Evolutionary conservation across 2,888 invertebrate species (phyloP), one percentile per base, ranked within the genome.

Genomic region (Fragum sueziense): DNA sequence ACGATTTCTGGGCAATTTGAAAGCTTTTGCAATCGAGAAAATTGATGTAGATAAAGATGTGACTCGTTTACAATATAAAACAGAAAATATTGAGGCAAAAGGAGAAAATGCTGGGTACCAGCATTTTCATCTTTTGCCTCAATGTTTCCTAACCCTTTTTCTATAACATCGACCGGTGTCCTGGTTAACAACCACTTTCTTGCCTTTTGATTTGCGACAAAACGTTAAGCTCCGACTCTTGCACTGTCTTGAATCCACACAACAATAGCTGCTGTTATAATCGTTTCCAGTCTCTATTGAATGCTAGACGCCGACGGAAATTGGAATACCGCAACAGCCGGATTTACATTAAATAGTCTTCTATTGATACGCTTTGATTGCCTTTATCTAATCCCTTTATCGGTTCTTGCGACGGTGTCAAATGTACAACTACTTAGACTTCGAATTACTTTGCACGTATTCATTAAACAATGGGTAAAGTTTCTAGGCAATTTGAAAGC

Each of bases 301-400:
- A n/a, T 65, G 65, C 37, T 34, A 34, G 65, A 65, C 65, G 37
- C 41, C 25, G 14, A 41, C 65, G 65, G 65, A 65, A 65, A 65
- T 65, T 65, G 41, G n/a, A 65, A 41, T 4, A 22, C 33, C 31
- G n/a, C n/a, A 9, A 33, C 61, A 61, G 29, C 34, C 61, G 65
- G 65, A 65, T 41, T 65, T 41, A 34, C 25, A 27, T 65, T 65
- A 65, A 34, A 41, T 31, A 17, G 41, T n/a, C 22, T 41, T 41
- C 41, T 41, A 65, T 41, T 25, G 65, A 65, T 20, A 57, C 27
- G 47, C 20, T 47, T 47, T 47, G 20, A 47, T 47, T 47, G 47
- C 14, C 47, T 47, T 47, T 20, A 47, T 47, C 4, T 47, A 41
- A 41, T 41, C 17, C 17, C 17, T 25, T 31, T 29, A 31, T n/a